Evolutionary conservation across 2,888 invertebrate species (phyloP).

Genomic region (Rhagophthalmus giganteus): DNA sequence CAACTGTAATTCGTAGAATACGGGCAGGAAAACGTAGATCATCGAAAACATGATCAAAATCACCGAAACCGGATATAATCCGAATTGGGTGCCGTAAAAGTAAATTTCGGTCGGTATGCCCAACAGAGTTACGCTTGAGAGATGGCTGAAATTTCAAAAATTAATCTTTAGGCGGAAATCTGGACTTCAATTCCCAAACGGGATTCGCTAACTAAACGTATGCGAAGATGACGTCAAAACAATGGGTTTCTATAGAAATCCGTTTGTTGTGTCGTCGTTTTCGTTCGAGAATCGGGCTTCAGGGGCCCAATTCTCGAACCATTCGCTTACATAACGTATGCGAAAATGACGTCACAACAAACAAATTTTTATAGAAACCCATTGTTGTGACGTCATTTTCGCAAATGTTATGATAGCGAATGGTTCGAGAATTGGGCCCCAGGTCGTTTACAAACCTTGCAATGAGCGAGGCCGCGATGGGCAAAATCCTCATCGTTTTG

Average conservation of each 20-base stretch:
- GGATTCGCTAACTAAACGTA: neutral
- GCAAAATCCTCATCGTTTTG: constrained; percentile 62
- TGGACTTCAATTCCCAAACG: too few relatives aligned
- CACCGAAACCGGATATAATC: constrained; percentile 53
- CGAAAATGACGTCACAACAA: too few relatives aligned
- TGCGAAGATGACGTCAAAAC: too few relatives aligned
- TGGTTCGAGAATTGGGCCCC: too few relatives aligned
- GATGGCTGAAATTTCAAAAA: constrained; percentile 64
- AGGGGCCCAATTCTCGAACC: too few relatives aligned
- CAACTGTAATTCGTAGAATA: constrained; percentile 70
- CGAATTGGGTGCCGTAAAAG: constrained; percentile 68
- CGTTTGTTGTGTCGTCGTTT: too few relatives aligned
- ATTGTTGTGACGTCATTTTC: too few relatives aligned
- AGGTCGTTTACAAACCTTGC: neutral
- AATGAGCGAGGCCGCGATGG: neutral
- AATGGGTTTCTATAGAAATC: too few relatives aligned
- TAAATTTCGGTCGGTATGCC: constrained; percentile 77
- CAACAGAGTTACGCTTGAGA: constrained; percentile 74
- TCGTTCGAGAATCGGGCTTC: neutral
- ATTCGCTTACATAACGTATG: too few relatives aligned
- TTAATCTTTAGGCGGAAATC: too few relatives aligned
- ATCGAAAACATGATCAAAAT: constrained; percentile 43
- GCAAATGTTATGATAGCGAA: constrained; percentile 45
- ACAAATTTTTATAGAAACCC: too few relatives aligned
- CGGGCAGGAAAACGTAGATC: constrained; percentile 60